A percentile compares a stretch with the other conserved stretches of the same genome.
Conservation (phyloP, 2,113 vertebrate species). For the Lophotis ruficrista region DNA sequence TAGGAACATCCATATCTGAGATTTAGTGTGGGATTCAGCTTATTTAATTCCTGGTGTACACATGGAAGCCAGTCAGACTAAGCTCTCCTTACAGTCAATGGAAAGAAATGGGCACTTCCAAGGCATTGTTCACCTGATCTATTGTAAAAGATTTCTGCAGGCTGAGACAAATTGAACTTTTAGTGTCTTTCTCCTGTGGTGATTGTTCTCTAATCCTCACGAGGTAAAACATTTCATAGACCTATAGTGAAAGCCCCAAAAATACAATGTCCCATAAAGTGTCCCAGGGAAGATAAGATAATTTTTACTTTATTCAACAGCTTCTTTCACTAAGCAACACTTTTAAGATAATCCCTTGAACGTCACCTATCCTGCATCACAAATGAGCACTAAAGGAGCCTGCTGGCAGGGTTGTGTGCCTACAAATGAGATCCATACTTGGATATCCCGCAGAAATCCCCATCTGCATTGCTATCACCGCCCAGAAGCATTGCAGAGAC, state of each 20-base stretch:
- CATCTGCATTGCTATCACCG: not conserved
- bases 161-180: not conserved
- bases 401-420: not conserved
- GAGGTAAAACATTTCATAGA: not conserved
- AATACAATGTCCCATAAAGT: not conserved
- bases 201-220: not conserved
- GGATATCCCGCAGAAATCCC: not conserved
- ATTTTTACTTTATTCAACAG: not conserved
- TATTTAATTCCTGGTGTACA: not conserved
- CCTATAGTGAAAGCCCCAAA: not conserved
- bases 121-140: not conserved
- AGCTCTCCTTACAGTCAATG: not conserved
- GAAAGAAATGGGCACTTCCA: not conserved
- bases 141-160: not conserved
- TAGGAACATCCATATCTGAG: not conserved
- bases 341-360: not conserved
- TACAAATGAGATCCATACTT: not conserved
- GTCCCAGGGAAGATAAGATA: not conserved
- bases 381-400: not conserved
- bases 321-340: not conserved
- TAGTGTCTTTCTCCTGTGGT: not conserved
- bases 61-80: not conserved
- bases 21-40: not conserved
- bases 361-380: not conserved
- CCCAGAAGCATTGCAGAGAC: not conserved